Base-by-base conservation (phyloP, 1,140 invertebrate species). In the Drosophila tani region DNA sequence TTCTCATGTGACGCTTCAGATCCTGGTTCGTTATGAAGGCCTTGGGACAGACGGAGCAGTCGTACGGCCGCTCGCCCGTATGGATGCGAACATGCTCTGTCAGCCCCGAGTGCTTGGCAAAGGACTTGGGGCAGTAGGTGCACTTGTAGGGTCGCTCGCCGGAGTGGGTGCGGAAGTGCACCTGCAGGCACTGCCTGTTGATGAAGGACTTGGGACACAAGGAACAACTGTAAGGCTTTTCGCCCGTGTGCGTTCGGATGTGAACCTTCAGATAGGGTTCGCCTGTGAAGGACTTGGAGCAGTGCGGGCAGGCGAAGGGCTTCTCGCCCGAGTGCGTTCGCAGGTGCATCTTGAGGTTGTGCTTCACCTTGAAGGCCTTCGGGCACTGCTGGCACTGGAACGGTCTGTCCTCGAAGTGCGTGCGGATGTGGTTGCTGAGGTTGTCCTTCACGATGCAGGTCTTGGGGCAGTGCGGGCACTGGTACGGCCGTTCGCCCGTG, bases 1-100 rank as follows among this genome's bases (percentile, higher is more conserved):
- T 55, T 21, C 17, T 38, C 51, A 55, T 55, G 32, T 55, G 51
- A 4, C 51, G 51, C 51, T 55, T 55, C 17, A 55, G 51, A 15
- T 55, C 51, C 19, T 55, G 32, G 51, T 38, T 55, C 14, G 51
- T 55, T 21, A 55, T 55, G 1, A 55, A 55, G 8, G 51, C 17
- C 14, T 38, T 55, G 19, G 50, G 50, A 11, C 50, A 51, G 27
- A 1, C n/a, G 5, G 50, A 51, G 32, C 50, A 51, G n/a, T 51
- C 50, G 27, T 51, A 51, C 11, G 50, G 50, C 4, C 50, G 50
- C 32, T 51, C 50, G n/a, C 50, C 50, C n/a, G 50, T 51, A 29
- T 51, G 50, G 17, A 51, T 51, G 5, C 50, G 50, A 2, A 53
- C 29, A 9, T 53, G 50, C n/a, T 53, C 50, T 5, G 50, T 53